Conservation (phyloP, 2,113 vertebrate species). For the Pogonocichla stellata region DNA sequence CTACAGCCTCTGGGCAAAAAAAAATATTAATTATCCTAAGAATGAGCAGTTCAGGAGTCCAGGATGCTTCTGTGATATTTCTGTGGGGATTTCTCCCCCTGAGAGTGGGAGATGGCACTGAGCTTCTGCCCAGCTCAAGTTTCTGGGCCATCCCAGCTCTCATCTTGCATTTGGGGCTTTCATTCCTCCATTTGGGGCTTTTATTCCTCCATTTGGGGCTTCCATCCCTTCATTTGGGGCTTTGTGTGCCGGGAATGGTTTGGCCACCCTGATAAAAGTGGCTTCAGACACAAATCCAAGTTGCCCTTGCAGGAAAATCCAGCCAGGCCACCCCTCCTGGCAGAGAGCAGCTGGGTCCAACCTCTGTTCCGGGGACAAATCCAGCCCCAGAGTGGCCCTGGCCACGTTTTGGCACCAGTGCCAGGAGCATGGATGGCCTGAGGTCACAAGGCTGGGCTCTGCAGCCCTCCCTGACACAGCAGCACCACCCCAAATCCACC, state of each 20-base stretch:
- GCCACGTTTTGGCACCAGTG: neutral
- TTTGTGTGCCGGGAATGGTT: neutral
- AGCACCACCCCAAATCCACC: neutral
- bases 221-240: neutral
- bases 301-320: neutral
- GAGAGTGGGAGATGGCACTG: fast-evolving
- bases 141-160: neutral
- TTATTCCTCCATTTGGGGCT: neutral
- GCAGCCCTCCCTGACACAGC: neutral
- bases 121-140: neutral
- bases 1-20: neutral
- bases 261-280: neutral
- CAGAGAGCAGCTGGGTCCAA: neutral
- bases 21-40: neutral
- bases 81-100: fast-evolving
- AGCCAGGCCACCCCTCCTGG: neutral
- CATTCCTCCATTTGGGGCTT: neutral
- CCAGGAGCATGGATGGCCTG: neutral
- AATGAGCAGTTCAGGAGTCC: neutral
- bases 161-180: neutral
- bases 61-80: neutral
- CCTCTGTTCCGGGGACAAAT: neutral
- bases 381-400: fast-evolving
- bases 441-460: neutral
- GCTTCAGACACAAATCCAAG: neutral